Evolutionary conservation across 2,797 vertebrate genomes (phyloP).

Genomic region (Sebastes miniatus): DNA sequence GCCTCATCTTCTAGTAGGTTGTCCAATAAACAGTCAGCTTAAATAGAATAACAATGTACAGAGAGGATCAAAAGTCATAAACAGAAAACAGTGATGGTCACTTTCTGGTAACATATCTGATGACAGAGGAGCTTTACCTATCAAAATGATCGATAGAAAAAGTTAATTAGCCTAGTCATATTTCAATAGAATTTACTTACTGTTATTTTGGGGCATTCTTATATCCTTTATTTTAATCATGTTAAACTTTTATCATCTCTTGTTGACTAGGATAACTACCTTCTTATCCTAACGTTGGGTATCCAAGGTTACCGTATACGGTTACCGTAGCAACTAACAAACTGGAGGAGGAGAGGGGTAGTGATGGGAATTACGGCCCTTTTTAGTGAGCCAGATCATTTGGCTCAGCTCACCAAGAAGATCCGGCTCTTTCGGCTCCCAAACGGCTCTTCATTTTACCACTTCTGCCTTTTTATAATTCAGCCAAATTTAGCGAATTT

Average conservation of each 20-base stretch:
- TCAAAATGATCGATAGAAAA: no score
- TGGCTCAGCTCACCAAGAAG: no score
- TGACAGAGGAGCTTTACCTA: no score
- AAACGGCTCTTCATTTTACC: no score
- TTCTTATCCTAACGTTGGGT: background rate
- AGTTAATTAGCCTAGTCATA: background rate
- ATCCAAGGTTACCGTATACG: background rate
- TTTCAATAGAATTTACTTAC: background rate
- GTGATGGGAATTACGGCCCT: no score
- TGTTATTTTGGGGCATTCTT: background rate
- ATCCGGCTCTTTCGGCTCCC: no score
- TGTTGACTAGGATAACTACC: background rate
- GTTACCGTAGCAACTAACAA: slow-evolving; percentile 54
- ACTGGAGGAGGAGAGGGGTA: accelerated
- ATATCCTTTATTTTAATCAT: background rate
- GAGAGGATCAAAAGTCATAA: background rate
- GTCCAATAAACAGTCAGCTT: slow-evolving; percentile 75
- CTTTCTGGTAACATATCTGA: background rate
- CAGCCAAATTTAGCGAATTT: no score
- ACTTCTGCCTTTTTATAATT: no score
- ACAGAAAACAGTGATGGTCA: background rate
- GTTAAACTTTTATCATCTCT: background rate
- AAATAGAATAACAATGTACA: background rate
- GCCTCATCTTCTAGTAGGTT: slow-evolving; percentile 88
- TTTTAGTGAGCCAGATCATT: no score